Base-by-base conservation (phyloP, 2,888 invertebrate species). In the Nycteola revayana region DNA sequence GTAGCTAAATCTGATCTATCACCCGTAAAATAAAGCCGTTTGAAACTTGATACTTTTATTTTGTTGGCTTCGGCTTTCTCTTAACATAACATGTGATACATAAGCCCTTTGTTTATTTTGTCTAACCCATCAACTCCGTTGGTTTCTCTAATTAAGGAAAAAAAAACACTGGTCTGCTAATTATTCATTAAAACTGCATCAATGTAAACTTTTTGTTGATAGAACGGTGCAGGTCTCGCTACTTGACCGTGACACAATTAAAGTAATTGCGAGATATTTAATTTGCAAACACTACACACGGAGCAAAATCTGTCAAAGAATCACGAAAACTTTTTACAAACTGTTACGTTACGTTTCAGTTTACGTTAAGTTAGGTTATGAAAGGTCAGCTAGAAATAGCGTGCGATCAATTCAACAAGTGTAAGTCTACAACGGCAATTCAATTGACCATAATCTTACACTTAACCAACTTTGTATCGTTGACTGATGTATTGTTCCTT, bases 61-160 rank as follows among this genome's bases (percentile, higher is more conserved):
- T 51, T 29, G 40, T 54, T 50, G 60, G 60, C 60, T 60, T 60
- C 60, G 47, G 28, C 48, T 51, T 51, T 48, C 33, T 39, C 41
- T 38, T 17, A 22, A 23, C 10, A 36, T 39, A 30, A 44, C 26
- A 44, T 42, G 49, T 49, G 44, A 40, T 45, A 28, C 36, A 49
- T 49, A 37, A 47, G 32, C 44, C 28, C 35, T 28, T 22, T 25
- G 22, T 41, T 37, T 46, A n/a, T n/a, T 42, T 39, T 32, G 28
- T 40, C 14, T 14, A 14, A 14, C 2, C 14, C 2, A 3, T 14
- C 5, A 14, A 14, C n/a, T n/a, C n/a, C n/a, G n/a, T n/a, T n/a
- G n/a, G n/a, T n/a, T n/a, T n/a, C n/a, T n/a, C n/a, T n/a, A n/a
- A n/a, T n/a, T n/a, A n/a, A n/a, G n/a, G n/a, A n/a, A n/a, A 43